These are phyloP conservation scores for Talpa occidentalis DNA, from an alignment of 2,113 vertebrate genomes.

Conservation along the genomic window DNA sequence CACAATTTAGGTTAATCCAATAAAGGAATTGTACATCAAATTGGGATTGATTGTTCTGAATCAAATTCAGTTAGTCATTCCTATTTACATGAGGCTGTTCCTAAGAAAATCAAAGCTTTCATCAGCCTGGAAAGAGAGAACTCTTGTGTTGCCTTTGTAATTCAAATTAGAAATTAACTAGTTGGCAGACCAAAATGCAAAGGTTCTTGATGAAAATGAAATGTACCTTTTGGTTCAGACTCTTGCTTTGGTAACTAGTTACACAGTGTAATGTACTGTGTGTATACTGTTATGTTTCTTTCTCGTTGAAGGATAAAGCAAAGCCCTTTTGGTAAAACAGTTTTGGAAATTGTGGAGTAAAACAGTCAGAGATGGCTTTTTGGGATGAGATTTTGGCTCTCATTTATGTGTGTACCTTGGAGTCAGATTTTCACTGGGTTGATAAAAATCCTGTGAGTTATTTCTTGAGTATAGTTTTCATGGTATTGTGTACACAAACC, in stretches of 20 bases:
- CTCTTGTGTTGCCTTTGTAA: neutral
- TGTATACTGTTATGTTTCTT: neutral
- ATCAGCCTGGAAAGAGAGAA: neutral
- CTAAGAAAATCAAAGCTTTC: neutral
- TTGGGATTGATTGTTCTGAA: neutral
- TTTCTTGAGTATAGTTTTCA: neutral
- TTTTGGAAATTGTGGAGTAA: neutral
- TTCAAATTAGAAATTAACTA: neutral
- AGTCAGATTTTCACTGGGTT: neutral
- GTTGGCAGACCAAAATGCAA: neutral
- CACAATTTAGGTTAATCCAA: neutral
- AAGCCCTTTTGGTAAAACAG: neutral
- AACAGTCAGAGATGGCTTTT: neutral
- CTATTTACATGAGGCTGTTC: neutral
- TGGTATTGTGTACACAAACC: neutral
- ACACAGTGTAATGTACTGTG: neutral
- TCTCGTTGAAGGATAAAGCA: neutral
- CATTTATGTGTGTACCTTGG: neutral
- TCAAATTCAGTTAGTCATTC: conserved; percentile 16
- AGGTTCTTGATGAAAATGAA: neutral
- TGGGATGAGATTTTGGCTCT: neutral
- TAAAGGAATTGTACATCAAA: conserved; percentile 11
- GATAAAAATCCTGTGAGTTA: neutral
- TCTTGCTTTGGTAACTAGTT: neutral
- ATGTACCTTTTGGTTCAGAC: neutral